phyloP scores from a whole-genome alignment of 2,888 invertebrate species.

The Scaptomyza tumidula region DNA sequence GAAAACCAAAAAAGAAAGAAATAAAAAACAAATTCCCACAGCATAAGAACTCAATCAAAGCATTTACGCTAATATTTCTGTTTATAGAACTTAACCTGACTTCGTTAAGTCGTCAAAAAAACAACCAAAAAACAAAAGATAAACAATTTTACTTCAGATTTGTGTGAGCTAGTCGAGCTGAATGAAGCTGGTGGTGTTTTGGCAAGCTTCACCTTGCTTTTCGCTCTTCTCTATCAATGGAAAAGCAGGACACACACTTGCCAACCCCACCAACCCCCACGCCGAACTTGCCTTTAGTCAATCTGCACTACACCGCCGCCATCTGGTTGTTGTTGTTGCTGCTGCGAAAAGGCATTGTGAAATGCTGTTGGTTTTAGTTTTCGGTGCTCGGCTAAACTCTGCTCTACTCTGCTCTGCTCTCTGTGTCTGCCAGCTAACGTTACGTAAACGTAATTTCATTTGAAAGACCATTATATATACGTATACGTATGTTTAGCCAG shows the following conservation, averaged over 20 bases:
- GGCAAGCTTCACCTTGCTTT: slow-evolving; percentile 4
- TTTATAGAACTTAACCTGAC: slow-evolving; percentile 41
- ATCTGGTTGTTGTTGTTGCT: slow-evolving; percentile 30
- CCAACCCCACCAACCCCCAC: neutral
- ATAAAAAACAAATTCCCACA: slow-evolving; percentile 32
- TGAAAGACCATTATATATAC: slow-evolving; percentile 60
- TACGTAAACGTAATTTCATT: slow-evolving; percentile 75
- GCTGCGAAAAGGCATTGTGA: slow-evolving; percentile 28
- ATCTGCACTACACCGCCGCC: slow-evolving; percentile 10
- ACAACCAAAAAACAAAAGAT: slow-evolving; percentile 10
- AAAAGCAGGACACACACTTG: slow-evolving; percentile 41
- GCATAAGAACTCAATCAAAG: slow-evolving; percentile 59
- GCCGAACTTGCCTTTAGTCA: neutral
- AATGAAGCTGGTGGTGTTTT: neutral
- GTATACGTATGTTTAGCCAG: slow-evolving; percentile 32
- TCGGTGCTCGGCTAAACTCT: slow-evolving; percentile 11
- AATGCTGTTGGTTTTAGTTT: slow-evolving; percentile 39
- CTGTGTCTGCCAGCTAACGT: slow-evolving; percentile 34
- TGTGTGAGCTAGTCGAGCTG: slow-evolving; percentile 19
- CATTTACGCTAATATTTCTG: slow-evolving; percentile 68
- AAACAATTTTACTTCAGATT: slow-evolving; percentile 36
- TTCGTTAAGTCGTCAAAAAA: slow-evolving; percentile 15
- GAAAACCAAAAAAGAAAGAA: slow-evolving; percentile 1
- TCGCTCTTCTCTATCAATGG: slow-evolving; percentile 21
- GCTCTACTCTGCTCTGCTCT: slow-evolving; percentile 12